Base-by-base conservation (phyloP, 2,113 vertebrate genomes). In the Vimba vimba region DNA sequence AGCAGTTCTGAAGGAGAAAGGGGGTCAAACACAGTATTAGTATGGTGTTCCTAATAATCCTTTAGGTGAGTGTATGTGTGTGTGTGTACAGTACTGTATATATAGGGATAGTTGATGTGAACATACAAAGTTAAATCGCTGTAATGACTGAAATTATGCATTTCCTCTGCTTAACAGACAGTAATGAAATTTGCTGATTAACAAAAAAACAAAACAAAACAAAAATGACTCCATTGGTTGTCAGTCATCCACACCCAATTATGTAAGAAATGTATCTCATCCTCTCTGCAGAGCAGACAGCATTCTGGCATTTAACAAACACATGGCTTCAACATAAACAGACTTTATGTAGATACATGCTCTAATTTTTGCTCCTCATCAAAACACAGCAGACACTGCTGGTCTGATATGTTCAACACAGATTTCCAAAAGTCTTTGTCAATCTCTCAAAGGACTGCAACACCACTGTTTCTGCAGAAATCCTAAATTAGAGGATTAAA, bases 191-290 rank as follows among this genome's bases (percentile, higher is more conserved):
- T 3, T 11, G 52, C 21, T 0, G 27, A 78, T 36, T 21, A 77
- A 77, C 74, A 33, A 33, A 3, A 33, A 33, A 33, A 27, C 30
- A 30, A 66, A 77, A n/a, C n/a, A n/a, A n/a, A n/a, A n/a, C n/a
- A n/a, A 57, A 21, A 52, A 17, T 52, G 1, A 4, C 75, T 81
- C 83, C 83, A 55, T 79, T 21, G n/a, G 82, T 85, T 90, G 87
- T 86, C 90, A 91, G 81, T 89, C 86, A 90, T 82, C 82, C 89
- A 89, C 90, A 76, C 90, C 90, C 89, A 91, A 52, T 84, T 88
- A 91, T 91, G 89, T 55, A 66, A 90, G 85, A 88, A 88, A 91
- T 90, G 87, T 66, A 84, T 83, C 68, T 86, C 76, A 85, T 87
- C 76, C 68, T 77, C 27, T 83, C 71, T 85, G 69, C 55, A 6